Evolutionary conservation across 2,113 vertebrate genomes (phyloP), one percentile per base, ranked within the genome.

Genomic region (Sinocyclocheilus grahami): DNA sequence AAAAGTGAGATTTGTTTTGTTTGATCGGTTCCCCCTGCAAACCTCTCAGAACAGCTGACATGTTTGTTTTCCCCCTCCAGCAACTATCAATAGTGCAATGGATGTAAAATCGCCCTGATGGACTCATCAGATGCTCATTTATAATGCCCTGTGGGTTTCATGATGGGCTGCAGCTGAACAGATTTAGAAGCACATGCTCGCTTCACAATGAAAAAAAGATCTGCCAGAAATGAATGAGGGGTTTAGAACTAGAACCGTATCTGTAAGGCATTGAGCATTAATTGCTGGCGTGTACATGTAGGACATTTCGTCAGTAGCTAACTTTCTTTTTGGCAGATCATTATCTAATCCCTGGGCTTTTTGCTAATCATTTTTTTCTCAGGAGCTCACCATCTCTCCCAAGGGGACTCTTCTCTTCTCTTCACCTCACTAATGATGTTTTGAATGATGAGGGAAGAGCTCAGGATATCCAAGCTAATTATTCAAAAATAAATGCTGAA

Each of bases 401-500:
- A 62, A 67, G 37, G 78, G 67, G 77, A 13, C 39, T 51, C 18
- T 82, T 71, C 79, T 24, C 27, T 62, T 51, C 77, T 74, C 13
- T 55, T 86, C 62, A 69, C 69, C 63, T 74, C 85, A 74, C 22
- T 86, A 81, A 81, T 81, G 78, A 60, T 80, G 78, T 60, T 55
- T 72, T 81, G 78, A 86, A 53, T 81, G 85, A 86, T 81, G 78
- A 60, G 48, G 65, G 65, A 82, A 74, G 75, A 74, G 48, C 13
- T 42, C 37, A 48, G 65, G 65, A 51, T 86, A 86, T 46, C 16
- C 78, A 81, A 18, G 33, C 85, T 62, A 80, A 81, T 86, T 81
- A 86, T 74, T 79, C 77, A n/a, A 24, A 55, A 81, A 81, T 86
- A 86, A 86, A 80, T 86, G 78, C 85, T 86, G 85, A 86, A 81